phyloP scores from a whole-genome alignment of 2,113 vertebrate genomes.

The Cinclus cinclus region DNA sequence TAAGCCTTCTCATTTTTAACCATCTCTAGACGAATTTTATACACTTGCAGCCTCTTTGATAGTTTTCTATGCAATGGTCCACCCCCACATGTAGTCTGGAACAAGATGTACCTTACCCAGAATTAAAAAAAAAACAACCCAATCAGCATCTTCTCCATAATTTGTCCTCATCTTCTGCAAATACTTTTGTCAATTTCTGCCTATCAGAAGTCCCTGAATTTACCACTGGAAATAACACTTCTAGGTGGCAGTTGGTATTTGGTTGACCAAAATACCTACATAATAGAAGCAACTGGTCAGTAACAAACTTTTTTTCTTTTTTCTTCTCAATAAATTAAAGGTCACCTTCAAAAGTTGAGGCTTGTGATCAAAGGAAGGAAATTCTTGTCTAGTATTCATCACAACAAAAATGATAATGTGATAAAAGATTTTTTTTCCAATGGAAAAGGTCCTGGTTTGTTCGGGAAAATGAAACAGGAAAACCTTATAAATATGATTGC shows the following conservation, averaged over 20 bases:
- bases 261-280: not conserved
- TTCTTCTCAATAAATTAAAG: slow-evolving; percentile 30
- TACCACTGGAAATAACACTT: not conserved
- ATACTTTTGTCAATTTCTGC: not conserved
- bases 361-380: not conserved
- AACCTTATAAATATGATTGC: no score
- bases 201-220: not conserved
- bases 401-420: not conserved
- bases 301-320: not conserved
- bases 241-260: not conserved
- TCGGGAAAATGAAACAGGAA: no score
- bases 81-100: not conserved
- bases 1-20: not conserved
- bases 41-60: not conserved
- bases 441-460: not conserved
- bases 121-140: not conserved
- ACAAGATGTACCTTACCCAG: not conserved
- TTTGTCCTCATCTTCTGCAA: not conserved
- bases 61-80: not conserved
- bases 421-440: not conserved
- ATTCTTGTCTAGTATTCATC: not conserved
- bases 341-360: not conserved
- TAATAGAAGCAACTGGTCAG: not conserved
- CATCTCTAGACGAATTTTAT: not conserved
- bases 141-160: not conserved